Evolutionary conservation across 2,888 invertebrate species (phyloP), one percentile per base, ranked within the genome.

Genomic region (Oscheius onirici): DNA sequence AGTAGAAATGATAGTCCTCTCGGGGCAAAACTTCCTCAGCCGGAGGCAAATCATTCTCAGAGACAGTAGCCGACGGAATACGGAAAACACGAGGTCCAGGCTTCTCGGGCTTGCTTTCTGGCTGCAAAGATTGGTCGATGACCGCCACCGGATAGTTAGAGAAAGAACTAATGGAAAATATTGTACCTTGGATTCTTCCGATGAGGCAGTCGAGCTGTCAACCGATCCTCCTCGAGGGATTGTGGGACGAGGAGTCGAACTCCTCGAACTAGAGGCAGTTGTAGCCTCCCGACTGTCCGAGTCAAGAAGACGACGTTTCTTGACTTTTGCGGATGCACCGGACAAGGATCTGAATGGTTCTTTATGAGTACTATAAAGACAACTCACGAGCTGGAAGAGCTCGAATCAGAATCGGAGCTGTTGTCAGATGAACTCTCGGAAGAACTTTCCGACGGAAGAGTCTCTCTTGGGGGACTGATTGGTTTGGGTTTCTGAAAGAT

Each of bases 1-100:
- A 63, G 34, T 41, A 44, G 22, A 26, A 44, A 28, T 70, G 70
- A 52, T 70, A 70, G 44, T 70, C 70, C 40, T 63, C 43, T 17
- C 70, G 51, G 8, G 43, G 17, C 22, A 70, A 6, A 49, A 20
- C n/a, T 34, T 70, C 63, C 17, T 43, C 44, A 2, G 51, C 20
- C 0, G 54, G 55, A 17, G 70, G 70, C 44, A 70, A 52, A 11
- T 61, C 52, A 6, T 63, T 20, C 26, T 52, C 54, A 10, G 43
- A 28, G 10, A 61, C 41, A 2, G 70, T 70, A 20, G 68, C 68
- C 15, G 46, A 68, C 2, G 68, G 68, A 2, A 68, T 41, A n/a
- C 46, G 66, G 43, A 63, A 63, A 6, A 3, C 28, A 28, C 49
- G 46, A 15, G 63, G 63, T 34, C 34, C 34, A 6, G 34, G 34